Percentiles rank a stretch among this genome's conserved stretches.
Conservation (phyloP, 2,797 vertebrate genomes). For the Novumbra hubbsi region DNA sequence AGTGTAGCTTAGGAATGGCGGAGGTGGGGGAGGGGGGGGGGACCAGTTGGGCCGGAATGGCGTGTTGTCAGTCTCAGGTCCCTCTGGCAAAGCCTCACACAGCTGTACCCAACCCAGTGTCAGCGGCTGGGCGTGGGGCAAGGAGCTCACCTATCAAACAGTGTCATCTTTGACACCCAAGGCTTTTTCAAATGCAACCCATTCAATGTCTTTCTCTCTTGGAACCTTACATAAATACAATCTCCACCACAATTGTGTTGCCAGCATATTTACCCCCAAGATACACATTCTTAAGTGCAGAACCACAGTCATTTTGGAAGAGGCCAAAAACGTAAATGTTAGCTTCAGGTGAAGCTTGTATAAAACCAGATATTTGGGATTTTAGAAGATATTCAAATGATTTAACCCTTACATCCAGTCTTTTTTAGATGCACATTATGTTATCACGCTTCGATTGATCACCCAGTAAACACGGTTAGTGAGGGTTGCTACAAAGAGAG, state of each 20-base stretch:
- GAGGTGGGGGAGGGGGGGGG: background rate
- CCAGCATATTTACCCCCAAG: constrained; percentile 60
- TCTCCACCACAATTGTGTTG: constrained; percentile 61
- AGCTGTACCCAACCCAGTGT: constrained; percentile 33
- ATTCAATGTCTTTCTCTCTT: constrained; percentile 53
- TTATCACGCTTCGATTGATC: constrained; percentile 11
- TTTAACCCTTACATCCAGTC: constrained; percentile 35
- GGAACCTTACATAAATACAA: constrained; percentile 66
- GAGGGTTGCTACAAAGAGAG: constrained; percentile 18
- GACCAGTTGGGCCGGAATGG: constrained; percentile 59
- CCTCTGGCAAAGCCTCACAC: background rate
- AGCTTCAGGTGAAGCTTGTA: constrained; percentile 61
- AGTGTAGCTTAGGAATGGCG: constrained; percentile 38
- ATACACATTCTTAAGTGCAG: constrained; percentile 61
- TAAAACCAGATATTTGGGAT: constrained; percentile 51
- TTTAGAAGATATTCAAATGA: constrained; percentile 41
- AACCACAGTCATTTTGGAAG: constrained; percentile 54
- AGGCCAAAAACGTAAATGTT: constrained; percentile 57
- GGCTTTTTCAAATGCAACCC: constrained; percentile 44
- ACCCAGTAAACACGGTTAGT: constrained; percentile 20
- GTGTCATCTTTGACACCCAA: constrained; percentile 58
- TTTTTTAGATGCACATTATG: constrained; percentile 31
- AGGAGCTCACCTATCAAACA: constrained; percentile 56
- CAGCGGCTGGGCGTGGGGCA: constrained; percentile 32
- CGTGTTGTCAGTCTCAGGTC: constrained; percentile 42